phyloP scores from a whole-genome alignment of 2,888 invertebrate species.

The Diaphora mendica region DNA sequence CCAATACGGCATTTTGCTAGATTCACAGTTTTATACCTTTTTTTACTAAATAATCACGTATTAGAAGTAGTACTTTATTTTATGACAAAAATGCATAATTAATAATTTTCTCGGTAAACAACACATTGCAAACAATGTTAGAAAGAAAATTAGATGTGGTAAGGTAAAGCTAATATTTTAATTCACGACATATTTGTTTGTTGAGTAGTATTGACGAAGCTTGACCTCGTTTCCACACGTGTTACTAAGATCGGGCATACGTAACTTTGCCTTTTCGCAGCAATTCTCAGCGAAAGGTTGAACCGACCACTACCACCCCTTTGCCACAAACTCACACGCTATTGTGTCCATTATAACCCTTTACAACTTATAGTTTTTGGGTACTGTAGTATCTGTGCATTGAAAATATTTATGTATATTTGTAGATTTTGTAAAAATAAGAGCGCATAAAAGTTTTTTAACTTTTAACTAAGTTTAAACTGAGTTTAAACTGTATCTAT shows the following conservation, averaged over 20 bases:
- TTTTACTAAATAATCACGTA: constrained; percentile 22
- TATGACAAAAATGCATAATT: not conserved
- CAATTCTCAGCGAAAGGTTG: constrained; percentile 68
- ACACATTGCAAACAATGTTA: not conserved
- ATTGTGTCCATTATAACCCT: constrained; percentile 72
- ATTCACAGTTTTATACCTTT: constrained; percentile 33
- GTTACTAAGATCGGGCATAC: constrained; percentile 63
- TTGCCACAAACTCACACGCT: constrained; percentile 71
- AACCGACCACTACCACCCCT: constrained; percentile 63
- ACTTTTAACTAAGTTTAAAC: too few relatives aligned
- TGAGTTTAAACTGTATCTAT: not conserved
- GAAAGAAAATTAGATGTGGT: not conserved
- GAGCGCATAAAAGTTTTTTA: too few relatives aligned
- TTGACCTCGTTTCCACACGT: constrained; percentile 64
- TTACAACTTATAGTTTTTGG: constrained; percentile 70
- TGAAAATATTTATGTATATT: constrained; percentile 28
- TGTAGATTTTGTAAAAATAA: constrained; percentile 27
- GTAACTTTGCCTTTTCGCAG: constrained; percentile 73
- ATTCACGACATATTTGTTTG: constrained; percentile 54
- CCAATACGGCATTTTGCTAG: constrained; percentile 40
- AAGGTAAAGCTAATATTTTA: constrained; percentile 46
- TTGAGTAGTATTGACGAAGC: constrained; percentile 57
- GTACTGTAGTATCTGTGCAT: constrained; percentile 52
- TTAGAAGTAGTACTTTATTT: not conserved
- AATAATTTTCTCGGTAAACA: not conserved